These are phyloP conservation scores for Calephelis perditalis DNA, from an alignment of 2,888 invertebrate species.

Conservation along the genomic window DNA sequence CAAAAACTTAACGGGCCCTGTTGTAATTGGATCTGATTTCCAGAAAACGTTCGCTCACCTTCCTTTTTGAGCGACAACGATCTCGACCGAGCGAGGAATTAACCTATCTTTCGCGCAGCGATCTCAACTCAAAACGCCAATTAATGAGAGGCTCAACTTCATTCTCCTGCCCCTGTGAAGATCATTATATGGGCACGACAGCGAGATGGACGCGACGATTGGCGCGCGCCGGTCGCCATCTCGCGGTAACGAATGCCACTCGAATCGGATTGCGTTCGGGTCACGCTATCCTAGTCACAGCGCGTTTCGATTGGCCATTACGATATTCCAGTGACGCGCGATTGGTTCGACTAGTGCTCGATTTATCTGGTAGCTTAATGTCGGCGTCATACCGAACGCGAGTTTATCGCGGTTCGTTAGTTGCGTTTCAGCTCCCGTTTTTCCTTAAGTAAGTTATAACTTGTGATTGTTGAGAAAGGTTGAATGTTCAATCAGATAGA, in stretches of 20 bases:
- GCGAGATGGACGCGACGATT: slow-evolving; percentile 76
- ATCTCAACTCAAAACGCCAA: slow-evolving; percentile 78
- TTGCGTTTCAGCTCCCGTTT: slow-evolving; percentile 64
- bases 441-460: slow-evolving; percentile 74
- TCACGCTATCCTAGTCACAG: slow-evolving; percentile 74
- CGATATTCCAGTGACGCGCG: slow-evolving; percentile 63
- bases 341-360: slow-evolving; percentile 62
- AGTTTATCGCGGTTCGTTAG: slow-evolving; percentile 69
- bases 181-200: slow-evolving; percentile 79
- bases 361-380: slow-evolving; percentile 61
- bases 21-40: slow-evolving; percentile 79
- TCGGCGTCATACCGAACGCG: slow-evolving; percentile 64
- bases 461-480: slow-evolving; percentile 65
- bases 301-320: slow-evolving; percentile 65
- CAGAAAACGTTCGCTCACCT: slow-evolving; percentile 74
- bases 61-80: slow-evolving; percentile 76
- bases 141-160: slow-evolving; percentile 78
- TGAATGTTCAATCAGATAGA: slow-evolving; percentile 70
- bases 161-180: slow-evolving; percentile 77
- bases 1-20: slow-evolving; percentile 73
- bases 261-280: slow-evolving; percentile 73
- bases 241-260: slow-evolving; percentile 73
- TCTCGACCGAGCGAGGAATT: slow-evolving; percentile 74
- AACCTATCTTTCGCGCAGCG: slow-evolving; percentile 76
- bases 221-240: slow-evolving; percentile 70